phyloP scores from a whole-genome alignment of 2,797 vertebrate species.

The Fistularia tabacaria region DNA sequence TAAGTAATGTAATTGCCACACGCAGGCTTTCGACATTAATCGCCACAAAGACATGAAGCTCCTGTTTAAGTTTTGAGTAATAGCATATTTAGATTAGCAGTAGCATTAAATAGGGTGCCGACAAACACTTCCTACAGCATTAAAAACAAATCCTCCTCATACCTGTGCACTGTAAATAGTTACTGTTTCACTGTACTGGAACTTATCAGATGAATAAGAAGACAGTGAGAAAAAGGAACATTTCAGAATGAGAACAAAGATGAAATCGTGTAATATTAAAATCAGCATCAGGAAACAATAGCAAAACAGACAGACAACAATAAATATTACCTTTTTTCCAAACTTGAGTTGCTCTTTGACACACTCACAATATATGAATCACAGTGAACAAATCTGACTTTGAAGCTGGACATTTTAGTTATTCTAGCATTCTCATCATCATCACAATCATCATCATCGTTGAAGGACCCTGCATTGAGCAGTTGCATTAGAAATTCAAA shows the following conservation, averaged over 20 bases:
- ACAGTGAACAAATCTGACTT: too few species aligned
- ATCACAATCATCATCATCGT: too few species aligned
- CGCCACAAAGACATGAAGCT: background rate
- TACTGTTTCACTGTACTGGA: constrained; percentile 41
- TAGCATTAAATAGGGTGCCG: constrained; percentile 18
- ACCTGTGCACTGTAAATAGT: constrained; percentile 48
- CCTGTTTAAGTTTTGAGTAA: background rate
- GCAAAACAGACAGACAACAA: too few species aligned
- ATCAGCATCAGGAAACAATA: background rate
- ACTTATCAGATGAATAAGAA: constrained; percentile 36
- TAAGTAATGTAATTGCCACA: constrained; percentile 6
- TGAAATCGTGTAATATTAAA: background rate
- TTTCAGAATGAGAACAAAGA: constrained; percentile 1
- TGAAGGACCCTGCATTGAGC: too few species aligned
- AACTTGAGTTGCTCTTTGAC: too few species aligned
- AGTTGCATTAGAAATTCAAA: too few species aligned
- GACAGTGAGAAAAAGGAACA: constrained; percentile 24
- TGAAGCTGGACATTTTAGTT: too few species aligned
- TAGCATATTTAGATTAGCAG: background rate
- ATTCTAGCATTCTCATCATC: too few species aligned
- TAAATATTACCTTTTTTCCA: too few species aligned
- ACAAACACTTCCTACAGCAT: constrained; percentile 4
- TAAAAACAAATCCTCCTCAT: constrained; percentile 20
- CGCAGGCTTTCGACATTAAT: constrained; percentile 32
- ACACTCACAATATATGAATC: background rate